Evolutionary conservation across 2,113 vertebrate species (phyloP), one percentile per base, ranked within the genome.

Genomic region (Otus sunia): DNA sequence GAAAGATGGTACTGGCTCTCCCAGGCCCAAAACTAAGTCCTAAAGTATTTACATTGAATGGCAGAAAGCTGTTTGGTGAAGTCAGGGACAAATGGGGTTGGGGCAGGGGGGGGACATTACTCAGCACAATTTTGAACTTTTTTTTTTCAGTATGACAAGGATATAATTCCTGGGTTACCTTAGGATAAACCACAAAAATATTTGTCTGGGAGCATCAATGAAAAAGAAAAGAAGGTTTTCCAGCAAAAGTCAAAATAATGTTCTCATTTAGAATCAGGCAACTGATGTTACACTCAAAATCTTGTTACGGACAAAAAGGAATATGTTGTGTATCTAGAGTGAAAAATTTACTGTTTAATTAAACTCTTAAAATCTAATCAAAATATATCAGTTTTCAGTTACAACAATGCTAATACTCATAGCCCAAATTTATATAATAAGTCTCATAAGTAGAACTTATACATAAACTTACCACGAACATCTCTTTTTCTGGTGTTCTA

Each of bases 181-280:
- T 34, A 83, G 22, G 17, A 62, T 67, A 89, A 91, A 8, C 3
- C 45, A 56, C 17, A 47, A 6, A 80, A 59, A 19, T 50, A 1
- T 62, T 74, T 39, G 41, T 69, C 41, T 52, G 34, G 30, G 83
- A 71, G 8, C 26, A n/a, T 45, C 30, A 71, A 9, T 5, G 34
- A 66, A 87, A 90, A 5, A 66, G 12, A 74, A 67, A 90, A 75
- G 29, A 26, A 59, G 1, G 14, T 59, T 12, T 92, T 95, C 41
- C 66, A 56, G 47, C 63, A 11, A 78, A 96, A 93, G 45, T 30
- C 1, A 83, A 77, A 62, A 66, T 56, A 79, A 56, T 92, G 93
- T 93, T 55, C 75, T 50, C 11, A 49, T 86, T 83, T 82, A 73
- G 39, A 92, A 90, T 71, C 67, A 43, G 52, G 47, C 68, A 92